Base-by-base conservation (phyloP, 2,888 invertebrate genomes). In the Apotomis turbidana region DNA sequence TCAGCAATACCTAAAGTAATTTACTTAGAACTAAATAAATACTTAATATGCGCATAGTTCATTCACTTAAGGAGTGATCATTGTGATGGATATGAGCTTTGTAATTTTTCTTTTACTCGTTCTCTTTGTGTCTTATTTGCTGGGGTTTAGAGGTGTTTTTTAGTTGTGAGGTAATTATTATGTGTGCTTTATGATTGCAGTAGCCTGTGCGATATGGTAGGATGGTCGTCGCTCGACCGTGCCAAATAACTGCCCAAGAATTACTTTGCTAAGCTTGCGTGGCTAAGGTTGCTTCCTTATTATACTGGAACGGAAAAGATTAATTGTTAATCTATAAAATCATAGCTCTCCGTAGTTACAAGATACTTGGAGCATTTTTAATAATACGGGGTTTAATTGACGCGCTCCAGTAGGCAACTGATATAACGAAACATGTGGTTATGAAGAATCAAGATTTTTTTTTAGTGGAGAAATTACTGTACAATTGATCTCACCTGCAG, bases 1-100 rank as follows among this genome's bases (percentile, higher is more conserved):
- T 71, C 71, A 62, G 71, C 81, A 81, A 81, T 79, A 81, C 78
- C 79, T 78, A 76, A 79, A 78, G 83, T 83, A 83, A 83, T 84
- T 83, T 81, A 79, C 81, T 83, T 80, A 80, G 78, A 77, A 79
- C 81, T 80, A 80, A 78, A 81, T 79, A 82, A 85, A 84, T 83
- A 84, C 81, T 86, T 68, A 69, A 79, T 85, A 83, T 81, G 83
- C 81, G 81, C 80, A 80, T 79, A 87, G 91, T 91, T 90, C 91
- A 86, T 91, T 91, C 91, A 91, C 90, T 90, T 89, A 89, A 78
- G 77, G 80, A 83, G 81, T 83, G 88, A 89, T 88, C 87, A 88
- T 85, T 80, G 80, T 76, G 78, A 77, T 78, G 79, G 76, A 80
- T 78, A 78, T 78, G 78, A 80, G 79, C 78, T 77, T 77, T 73